A percentile compares a stretch with the other conserved stretches of the same genome.
phyloP scores from a whole-genome alignment of 2,113 vertebrate species.

The Butorides virescens region DNA sequence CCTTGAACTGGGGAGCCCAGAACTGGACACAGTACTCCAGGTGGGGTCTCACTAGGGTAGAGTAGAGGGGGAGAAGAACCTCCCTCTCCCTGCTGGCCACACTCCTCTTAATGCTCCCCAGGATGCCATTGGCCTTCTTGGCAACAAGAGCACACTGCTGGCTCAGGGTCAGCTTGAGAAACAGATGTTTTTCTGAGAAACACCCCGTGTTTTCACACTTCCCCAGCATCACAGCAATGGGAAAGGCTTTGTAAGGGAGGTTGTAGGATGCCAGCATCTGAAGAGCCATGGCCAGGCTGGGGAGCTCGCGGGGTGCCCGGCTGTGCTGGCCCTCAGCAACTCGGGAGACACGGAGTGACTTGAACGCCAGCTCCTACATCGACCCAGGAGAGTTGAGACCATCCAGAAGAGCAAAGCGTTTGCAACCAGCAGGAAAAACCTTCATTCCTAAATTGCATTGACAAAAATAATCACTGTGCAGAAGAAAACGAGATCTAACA shows the following conservation, averaged over 20 bases:
- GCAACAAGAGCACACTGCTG: too few relatives aligned
- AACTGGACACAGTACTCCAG: too few relatives aligned
- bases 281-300: not conserved
- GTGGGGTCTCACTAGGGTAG: too few relatives aligned
- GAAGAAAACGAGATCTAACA: not conserved
- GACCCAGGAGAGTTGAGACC: not conserved
- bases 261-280: not conserved
- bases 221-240: accelerated
- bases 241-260: not conserved
- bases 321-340: not conserved
- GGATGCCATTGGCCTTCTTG: too few relatives aligned
- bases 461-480: not conserved
- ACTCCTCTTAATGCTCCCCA: too few relatives aligned
- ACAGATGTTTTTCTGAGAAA: not conserved
- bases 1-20: too few relatives aligned
- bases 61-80: too few relatives aligned
- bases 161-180: not conserved
- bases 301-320: accelerated
- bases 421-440: not conserved
- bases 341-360: accelerated
- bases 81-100: too few relatives aligned
- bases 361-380: not conserved
- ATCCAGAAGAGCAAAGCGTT: not conserved
- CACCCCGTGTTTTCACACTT: not conserved
- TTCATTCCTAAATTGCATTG: not conserved